phyloP scores from a whole-genome alignment of 2,113 vertebrate genomes.

The Nematolebias whitei region DNA sequence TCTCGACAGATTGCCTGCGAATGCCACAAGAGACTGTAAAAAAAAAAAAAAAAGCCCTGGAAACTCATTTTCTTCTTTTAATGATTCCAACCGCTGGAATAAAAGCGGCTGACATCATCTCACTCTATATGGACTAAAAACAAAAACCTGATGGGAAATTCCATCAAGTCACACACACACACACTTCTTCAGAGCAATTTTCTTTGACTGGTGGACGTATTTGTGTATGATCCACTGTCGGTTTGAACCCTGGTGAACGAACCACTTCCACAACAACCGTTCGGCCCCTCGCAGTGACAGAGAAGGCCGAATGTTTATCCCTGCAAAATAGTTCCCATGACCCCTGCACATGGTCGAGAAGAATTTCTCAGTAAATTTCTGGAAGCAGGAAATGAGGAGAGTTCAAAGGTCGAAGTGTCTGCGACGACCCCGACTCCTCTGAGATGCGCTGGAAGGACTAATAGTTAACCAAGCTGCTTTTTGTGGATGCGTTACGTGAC shows the following conservation, averaged over 20 bases:
- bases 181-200: constrained; percentile 36
- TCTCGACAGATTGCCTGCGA: constrained; percentile 35
- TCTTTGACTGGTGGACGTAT: constrained; percentile 33
- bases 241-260: constrained; percentile 13
- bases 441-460: constrained; percentile 43
- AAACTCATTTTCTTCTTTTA: constrained; percentile 69
- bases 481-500: constrained; percentile 25
- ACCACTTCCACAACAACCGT: constrained; percentile 21
- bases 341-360: constrained; percentile 75
- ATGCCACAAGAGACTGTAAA: constrained; percentile 47
- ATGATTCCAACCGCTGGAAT: constrained; percentile 76
- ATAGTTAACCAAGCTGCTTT: constrained; percentile 16
- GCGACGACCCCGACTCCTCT: constrained; percentile 63
- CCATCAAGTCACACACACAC: constrained; percentile 66
- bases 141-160: constrained; percentile 70
- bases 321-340: constrained; percentile 80
- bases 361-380: constrained; percentile 70
- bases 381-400: constrained; percentile 80
- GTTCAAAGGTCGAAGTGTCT: constrained; percentile 75
- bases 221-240: constrained; percentile 30
- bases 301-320: constrained; percentile 57
- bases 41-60: constrained; percentile 54
- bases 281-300: constrained; percentile 33
- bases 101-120: constrained; percentile 74
- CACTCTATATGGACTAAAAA: constrained; percentile 54